Evolutionary conservation across 92 coral and sea anemone species (phyloP).

Genomic region (Virgularia gustaviana): DNA sequence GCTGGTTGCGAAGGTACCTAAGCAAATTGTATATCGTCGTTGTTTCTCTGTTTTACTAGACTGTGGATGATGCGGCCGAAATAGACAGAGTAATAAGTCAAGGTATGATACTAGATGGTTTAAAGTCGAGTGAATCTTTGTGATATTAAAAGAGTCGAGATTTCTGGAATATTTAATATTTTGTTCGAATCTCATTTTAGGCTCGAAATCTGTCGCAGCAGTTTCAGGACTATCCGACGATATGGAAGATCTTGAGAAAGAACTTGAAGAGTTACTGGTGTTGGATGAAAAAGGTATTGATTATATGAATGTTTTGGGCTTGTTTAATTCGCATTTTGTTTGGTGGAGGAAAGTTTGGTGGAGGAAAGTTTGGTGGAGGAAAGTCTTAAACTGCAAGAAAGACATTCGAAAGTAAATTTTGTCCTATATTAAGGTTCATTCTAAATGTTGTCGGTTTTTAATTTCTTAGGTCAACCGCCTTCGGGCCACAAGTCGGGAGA

Average conservation of each 20-base stretch:
- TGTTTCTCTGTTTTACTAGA: neutral
- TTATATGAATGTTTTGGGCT: neutral
- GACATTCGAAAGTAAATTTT: too few relatives aligned
- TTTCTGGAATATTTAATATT: neutral
- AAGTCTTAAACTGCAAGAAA: too few relatives aligned
- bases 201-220: conserved; percentile 29
- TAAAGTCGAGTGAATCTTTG: neutral
- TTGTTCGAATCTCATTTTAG: neutral
- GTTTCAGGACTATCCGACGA: conserved; percentile 7
- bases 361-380: too few relatives aligned
- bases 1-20: neutral
- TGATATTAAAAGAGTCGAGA: neutral
- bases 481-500: neutral
- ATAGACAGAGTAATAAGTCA: conserved; percentile 25
- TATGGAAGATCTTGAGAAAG: conserved; percentile 28
- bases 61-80: conserved; percentile 31
- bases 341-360: too few relatives aligned
- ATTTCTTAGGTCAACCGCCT: neutral
- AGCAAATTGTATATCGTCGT: neutral
- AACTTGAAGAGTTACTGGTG: conserved; percentile 14
- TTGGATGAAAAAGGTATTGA: neutral
- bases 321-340: neutral
- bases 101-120: too few relatives aligned
- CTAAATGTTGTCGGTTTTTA: too few relatives aligned
- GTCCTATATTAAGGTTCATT: too few relatives aligned